Evolutionary conservation across 2,797 vertebrate species (phyloP).

Genomic region (Gambusia yucatana): DNA sequence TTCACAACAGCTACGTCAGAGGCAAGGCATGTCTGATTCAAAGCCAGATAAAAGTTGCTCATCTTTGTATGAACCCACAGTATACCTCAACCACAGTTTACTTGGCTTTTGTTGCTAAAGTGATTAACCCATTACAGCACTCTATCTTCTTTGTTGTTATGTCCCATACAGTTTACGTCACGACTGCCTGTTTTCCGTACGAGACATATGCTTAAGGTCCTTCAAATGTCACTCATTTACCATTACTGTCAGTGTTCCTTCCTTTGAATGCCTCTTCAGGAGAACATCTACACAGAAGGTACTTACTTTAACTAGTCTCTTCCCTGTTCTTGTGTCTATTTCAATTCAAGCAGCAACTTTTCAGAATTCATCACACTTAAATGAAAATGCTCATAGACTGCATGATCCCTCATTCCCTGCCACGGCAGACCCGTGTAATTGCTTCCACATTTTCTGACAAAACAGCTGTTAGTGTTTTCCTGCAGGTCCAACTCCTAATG

Average conservation of each 20-base stretch:
- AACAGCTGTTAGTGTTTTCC: constrained; percentile 77
- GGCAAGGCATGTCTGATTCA: constrained; percentile 55
- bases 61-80: constrained; percentile 48
- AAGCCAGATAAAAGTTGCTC: constrained; percentile 63
- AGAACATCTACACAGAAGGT: not conserved
- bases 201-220: not conserved
- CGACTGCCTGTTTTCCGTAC: not conserved
- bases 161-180: constrained; percentile 1
- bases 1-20: constrained; percentile 66
- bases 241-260: not conserved
- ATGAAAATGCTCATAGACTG: constrained; percentile 71
- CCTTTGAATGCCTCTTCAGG: not conserved
- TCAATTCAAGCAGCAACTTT: constrained; percentile 69
- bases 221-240: constrained; percentile 15
- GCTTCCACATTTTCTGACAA: constrained; percentile 72
- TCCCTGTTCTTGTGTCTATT: constrained; percentile 63
- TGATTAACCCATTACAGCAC: constrained; percentile 30
- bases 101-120: constrained; percentile 6
- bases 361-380: constrained; percentile 70
- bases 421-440: constrained; percentile 71
- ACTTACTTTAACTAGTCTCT: constrained; percentile 30
- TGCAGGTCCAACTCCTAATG: constrained; percentile 58
- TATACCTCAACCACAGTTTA: constrained; percentile 29
- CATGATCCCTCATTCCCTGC: constrained; percentile 44
- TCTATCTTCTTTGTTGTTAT: not conserved